Conservation (phyloP, 1,140 invertebrate species). For the Bilobella aurantiaca region DNA sequence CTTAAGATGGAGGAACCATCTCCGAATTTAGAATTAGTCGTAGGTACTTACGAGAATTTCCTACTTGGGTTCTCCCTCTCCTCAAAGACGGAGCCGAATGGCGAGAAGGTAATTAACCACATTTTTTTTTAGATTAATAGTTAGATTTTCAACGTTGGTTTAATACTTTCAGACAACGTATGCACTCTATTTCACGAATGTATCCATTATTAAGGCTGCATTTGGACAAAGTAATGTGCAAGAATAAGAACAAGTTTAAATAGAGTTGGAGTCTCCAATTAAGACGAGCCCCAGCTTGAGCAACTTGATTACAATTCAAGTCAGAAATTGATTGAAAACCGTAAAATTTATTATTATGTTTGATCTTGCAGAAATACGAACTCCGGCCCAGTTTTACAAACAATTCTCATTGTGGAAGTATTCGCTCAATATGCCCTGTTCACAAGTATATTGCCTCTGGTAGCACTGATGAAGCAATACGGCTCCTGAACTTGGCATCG, state of each 20-base stretch:
- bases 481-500: slow-evolving; percentile 68
- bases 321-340: too few relatives aligned
- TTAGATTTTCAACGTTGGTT: neutral
- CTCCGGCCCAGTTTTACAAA: slow-evolving; percentile 70
- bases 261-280: neutral
- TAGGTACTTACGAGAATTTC: slow-evolving; percentile 7
- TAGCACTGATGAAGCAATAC: slow-evolving; percentile 78
- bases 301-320: neutral
- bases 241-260: neutral
- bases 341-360: slow-evolving; percentile 15
- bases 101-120: neutral
- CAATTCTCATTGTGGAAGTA: slow-evolving; percentile 68
- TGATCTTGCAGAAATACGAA: slow-evolving; percentile 44
- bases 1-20: too few relatives aligned
- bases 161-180: neutral
- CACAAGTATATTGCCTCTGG: slow-evolving; percentile 71
- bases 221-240: neutral
- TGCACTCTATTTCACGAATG: neutral
- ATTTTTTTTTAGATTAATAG: neutral
- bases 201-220: neutral
- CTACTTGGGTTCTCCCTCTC: neutral
- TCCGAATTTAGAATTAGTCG: neutral
- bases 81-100: neutral
- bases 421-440: slow-evolving; percentile 59
- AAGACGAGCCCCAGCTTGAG: neutral